Conservation (phyloP, 2,797 vertebrate genomes). For the Anas bahamensis region DNA sequence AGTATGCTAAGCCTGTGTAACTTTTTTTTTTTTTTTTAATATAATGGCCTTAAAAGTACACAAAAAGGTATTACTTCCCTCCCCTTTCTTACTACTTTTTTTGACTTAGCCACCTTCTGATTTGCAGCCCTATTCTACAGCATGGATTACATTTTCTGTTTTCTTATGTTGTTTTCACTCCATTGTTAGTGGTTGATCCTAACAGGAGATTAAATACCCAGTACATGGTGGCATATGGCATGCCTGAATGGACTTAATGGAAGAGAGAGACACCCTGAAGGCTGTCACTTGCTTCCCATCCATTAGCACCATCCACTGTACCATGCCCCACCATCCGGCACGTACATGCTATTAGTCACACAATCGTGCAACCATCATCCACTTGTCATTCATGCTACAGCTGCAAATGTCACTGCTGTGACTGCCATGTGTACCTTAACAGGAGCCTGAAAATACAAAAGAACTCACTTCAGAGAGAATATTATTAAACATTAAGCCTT, state of each 20-base stretch:
- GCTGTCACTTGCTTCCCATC: not conserved
- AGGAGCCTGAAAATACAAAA: not conserved
- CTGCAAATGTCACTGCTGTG: not conserved
- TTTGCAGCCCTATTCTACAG: not conserved
- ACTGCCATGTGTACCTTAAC: not conserved
- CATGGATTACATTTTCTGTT: not conserved
- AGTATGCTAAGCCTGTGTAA: not conserved
- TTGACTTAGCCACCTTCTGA: not conserved
- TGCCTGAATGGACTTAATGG: not conserved
- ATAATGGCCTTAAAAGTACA: not conserved
- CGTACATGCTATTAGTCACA: not conserved
- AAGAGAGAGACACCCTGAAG: not conserved
- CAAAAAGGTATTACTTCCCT: not conserved
- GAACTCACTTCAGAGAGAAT: not conserved
- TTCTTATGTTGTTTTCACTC: not conserved
- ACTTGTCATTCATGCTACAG: not conserved
- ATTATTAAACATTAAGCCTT: not conserved
- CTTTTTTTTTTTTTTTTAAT: not conserved
- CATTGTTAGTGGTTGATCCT: not conserved
- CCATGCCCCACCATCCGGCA: accelerated
- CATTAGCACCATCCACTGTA: not conserved
- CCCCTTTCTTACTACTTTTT: not conserved
- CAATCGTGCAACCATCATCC: not conserved
- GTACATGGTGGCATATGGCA: not conserved
- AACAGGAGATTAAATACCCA: not conserved